Evolutionary conservation across 2,888 invertebrate genomes (phyloP).

Genomic region (Azorinus chamasolen): DNA sequence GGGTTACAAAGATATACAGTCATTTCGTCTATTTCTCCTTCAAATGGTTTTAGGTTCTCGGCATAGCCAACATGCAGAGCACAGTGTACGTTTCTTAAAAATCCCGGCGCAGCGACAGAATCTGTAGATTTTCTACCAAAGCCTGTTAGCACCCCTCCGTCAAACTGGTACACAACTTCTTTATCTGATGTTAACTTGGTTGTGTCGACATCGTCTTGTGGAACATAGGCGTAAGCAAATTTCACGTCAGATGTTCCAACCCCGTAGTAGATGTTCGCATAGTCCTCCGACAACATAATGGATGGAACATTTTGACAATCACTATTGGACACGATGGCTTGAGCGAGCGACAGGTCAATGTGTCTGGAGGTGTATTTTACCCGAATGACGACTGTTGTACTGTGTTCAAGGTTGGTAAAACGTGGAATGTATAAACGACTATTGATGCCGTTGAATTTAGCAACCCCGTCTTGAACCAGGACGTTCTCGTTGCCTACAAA

Average conservation of each 20-base stretch:
- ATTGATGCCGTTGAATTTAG: slow-evolving; percentile 73
- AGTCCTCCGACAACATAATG: slow-evolving; percentile 68
- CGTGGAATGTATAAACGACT: slow-evolving; percentile 72
- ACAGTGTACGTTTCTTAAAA: slow-evolving; percentile 64
- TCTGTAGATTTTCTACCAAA: slow-evolving; percentile 41
- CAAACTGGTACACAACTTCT: slow-evolving; percentile 24
- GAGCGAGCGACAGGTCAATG: slow-evolving; percentile 24
- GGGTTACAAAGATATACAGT: slow-evolving; percentile 45
- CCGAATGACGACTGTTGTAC: slow-evolving; percentile 71
- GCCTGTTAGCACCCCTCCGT: slow-evolving; percentile 21
- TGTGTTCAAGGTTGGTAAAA: slow-evolving; percentile 74
- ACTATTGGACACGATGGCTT: slow-evolving; percentile 75
- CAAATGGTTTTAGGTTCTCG: slow-evolving; percentile 67
- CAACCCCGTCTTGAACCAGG: slow-evolving; percentile 64
- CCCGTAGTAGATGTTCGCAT: slow-evolving; percentile 60
- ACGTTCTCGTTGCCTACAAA: slow-evolving; percentile 68
- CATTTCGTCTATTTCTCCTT: slow-evolving; percentile 72
- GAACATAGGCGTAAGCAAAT: slow-evolving; percentile 14
- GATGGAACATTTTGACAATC: slow-evolving; percentile 76
- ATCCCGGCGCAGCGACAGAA: slow-evolving; percentile 19
- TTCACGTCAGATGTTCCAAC: slow-evolving; percentile 33
- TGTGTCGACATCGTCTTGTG: too few species aligned
- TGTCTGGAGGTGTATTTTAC: slow-evolving; percentile 63
- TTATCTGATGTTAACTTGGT: not conserved
- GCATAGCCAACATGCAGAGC: slow-evolving; percentile 75